Conservation (phyloP, 2,888 invertebrate species). For the Amaurobius ferox region DNA sequence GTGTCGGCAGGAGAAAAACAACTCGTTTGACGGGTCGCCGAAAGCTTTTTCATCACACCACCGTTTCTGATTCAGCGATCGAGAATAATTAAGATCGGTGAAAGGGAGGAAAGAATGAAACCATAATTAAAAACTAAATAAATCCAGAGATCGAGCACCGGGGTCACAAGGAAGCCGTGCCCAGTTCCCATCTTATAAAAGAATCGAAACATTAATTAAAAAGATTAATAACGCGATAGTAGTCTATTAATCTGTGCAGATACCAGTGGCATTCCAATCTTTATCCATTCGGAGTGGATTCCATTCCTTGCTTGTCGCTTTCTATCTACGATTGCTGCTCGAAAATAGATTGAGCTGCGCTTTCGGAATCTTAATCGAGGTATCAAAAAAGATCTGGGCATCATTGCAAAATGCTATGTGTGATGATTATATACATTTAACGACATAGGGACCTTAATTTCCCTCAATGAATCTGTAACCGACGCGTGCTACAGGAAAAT, state of each 20-base stretch:
- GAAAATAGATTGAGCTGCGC: too few species aligned
- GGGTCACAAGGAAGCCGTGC: neutral
- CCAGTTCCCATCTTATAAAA: neutral
- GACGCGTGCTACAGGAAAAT: too few species aligned
- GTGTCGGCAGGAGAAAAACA: neutral
- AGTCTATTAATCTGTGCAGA: constrained; percentile 36
- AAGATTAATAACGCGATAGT: constrained; percentile 52
- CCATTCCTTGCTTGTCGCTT: neutral
- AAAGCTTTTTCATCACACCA: neutral
- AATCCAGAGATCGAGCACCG: neutral
- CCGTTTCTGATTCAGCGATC: neutral
- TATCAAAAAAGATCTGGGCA: too few species aligned
- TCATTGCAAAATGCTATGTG: too few species aligned
- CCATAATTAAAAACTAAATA: constrained; percentile 9
- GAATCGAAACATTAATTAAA: constrained; percentile 46
- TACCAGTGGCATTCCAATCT: neutral
- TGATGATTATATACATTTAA: too few species aligned
- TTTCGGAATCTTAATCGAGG: too few species aligned
- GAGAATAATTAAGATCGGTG: neutral
- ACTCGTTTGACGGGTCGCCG: neutral
- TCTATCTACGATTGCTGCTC: neutral
- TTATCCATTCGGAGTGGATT: neutral
- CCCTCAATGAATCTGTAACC: too few species aligned
- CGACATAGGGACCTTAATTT: too few species aligned
- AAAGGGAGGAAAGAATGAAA: neutral